phyloP scores from a whole-genome alignment of 2,113 vertebrate genomes.

The Notarius lentiginosus region DNA sequence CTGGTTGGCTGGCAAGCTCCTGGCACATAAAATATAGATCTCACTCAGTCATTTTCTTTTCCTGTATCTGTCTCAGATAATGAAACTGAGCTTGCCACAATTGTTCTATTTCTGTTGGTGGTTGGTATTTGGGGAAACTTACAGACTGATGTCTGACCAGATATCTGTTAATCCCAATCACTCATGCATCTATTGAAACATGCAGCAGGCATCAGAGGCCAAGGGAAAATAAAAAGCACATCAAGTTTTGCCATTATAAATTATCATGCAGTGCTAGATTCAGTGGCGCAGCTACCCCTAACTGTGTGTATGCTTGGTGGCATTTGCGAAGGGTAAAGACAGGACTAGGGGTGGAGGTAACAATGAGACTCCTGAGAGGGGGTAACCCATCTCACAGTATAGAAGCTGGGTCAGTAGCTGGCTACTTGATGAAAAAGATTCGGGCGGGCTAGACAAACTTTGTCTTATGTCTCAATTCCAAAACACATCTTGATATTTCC shows the following conservation, averaged over 20 bases:
- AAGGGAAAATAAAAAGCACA: not conserved
- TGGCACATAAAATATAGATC: slow-evolving; percentile 56
- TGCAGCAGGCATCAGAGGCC: slow-evolving; percentile 28
- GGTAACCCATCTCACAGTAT: not conserved
- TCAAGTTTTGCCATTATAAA: slow-evolving; percentile 10
- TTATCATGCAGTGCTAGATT: slow-evolving; percentile 13
- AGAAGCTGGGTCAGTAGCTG: slow-evolving; percentile 11
- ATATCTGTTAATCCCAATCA: slow-evolving; percentile 1
- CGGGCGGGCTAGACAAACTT: too few species aligned
- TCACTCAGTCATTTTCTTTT: slow-evolving; percentile 19
- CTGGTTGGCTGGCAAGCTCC: slow-evolving; percentile 71
- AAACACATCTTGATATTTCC: not conserved
- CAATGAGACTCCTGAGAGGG: not conserved
- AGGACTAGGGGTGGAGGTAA: not conserved
- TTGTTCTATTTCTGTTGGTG: slow-evolving; percentile 66
- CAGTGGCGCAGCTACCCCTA: slow-evolving; percentile 14
- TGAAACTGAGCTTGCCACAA: slow-evolving; percentile 66
- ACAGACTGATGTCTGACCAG: slow-evolving; percentile 66
- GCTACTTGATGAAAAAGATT: not conserved
- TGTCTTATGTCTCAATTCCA: not conserved
- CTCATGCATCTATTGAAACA: slow-evolving; percentile 3
- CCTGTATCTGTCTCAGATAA: slow-evolving; percentile 61
- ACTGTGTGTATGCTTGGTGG: slow-evolving; percentile 18
- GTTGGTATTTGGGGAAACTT: slow-evolving; percentile 61
- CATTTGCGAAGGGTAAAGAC: slow-evolving; percentile 1